Evolutionary conservation across 2,888 invertebrate species (phyloP), one percentile per base, ranked within the genome.

Genomic region (Ligdia adustata): DNA sequence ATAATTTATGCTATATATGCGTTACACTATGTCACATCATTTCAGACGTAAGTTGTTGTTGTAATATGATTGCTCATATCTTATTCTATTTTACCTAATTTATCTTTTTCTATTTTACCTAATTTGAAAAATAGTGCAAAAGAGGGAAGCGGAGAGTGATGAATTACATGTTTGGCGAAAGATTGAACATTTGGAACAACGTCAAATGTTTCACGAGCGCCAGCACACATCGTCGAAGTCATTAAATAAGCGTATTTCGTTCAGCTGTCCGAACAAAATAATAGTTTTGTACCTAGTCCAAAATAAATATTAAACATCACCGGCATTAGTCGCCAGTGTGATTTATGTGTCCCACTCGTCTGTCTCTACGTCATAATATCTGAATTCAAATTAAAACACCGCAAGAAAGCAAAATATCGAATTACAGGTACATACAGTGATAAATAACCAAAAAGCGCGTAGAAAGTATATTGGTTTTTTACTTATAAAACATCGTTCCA

Each of bases 211-310:
- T 28, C 12, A 9, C 1, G 12, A 24, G 13, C 13, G 12, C 37
- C 27, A 27, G 11, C 16, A 16, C 15, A 16, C 27, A 7, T 26
- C 6, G 24, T 9, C 15, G 4, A 35, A 26, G 37, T 27, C 37
- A 15, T 27, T 35, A 26, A 16, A 37, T 7, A 37, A 11, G 16
- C 9, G 24, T 22, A 31, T 31, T 22, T 31, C 22, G 39, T 29
- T 22, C 9, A 29, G 20, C 39, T 20, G 22, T 31, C 29, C 13
- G 40, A 4, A 14, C 7, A 24, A 24, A 31, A 9, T 40, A 40
- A 31, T 31, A 14, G 22, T 29, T 39, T 22, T n/a, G n/a, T n/a
- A n/a, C n/a, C 22, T 24, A 20, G 31, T 31, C 31, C 39, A 31
- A 22, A 40, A 40, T 40, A 40, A 40, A 40, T 22, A 28, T 9